Base-by-base conservation (phyloP, 1,140 invertebrate genomes). In the Helicoverpa armigera region DNA sequence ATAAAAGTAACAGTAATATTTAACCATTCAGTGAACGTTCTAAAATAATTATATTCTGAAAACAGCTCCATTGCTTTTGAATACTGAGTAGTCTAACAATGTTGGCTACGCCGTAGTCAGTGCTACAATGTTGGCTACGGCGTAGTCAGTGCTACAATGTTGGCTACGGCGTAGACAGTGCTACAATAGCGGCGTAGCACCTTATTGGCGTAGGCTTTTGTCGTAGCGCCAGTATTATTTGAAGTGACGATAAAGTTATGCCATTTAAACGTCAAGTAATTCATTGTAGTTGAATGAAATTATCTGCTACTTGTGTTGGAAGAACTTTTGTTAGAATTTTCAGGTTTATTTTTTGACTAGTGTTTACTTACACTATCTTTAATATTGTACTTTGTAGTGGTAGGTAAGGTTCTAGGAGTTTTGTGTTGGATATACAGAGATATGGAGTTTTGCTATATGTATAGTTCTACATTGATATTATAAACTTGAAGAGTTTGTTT, bases 41-140 rank as follows among this genome's bases (percentile, higher is more conserved):
- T 70, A 18, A 53, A 23, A 70, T 51, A 70, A 70, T 70, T 70
- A 54, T 70, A 29, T 54, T 53, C 67, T 70, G 50, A 53, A 54
- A 53, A 23, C 67, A 23, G 16, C 48, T 70, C 18, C 50, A 70
- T 53, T 13, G 23, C 67, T 70, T 70, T 70, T 14, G 67, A 70
- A 70, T 70, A 70, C 67, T 70, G 67, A 70, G 23, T 23, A 70
- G 67, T 29, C 50, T 67, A 69, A 69, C 67, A 70, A 70, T 53
- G 50, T 70, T 53, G 48, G 18, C 67, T 53, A 53, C 67, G 67
- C 50, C 50, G 48, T 53, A 70, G 67, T 53, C 50, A 53, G 50
- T 53, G 16, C 67, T 70, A 35, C 48, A 16, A n/a, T 18, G 50
- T 29, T 51, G 67, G 18, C 67, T 70, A 43, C 50, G 35, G 12